Evolutionary conservation across 2,888 invertebrate species (phyloP).

Genomic region (Ceraclea dissimilis): DNA sequence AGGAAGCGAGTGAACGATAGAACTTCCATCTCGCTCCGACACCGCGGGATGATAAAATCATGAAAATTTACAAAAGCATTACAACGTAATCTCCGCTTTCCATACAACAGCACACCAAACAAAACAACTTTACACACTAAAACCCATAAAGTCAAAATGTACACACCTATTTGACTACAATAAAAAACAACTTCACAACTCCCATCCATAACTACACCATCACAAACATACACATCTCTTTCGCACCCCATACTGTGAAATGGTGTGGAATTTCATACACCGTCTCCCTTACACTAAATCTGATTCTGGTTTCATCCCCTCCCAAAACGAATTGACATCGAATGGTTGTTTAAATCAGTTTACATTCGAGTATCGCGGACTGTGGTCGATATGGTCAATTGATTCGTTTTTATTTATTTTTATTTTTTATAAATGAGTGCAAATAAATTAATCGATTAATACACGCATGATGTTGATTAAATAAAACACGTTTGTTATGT

Average conservation of each 20-base stretch:
- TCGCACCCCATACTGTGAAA: neutral
- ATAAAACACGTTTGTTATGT: too few species aligned
- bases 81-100: neutral
- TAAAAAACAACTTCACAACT: neutral
- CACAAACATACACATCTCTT: neutral
- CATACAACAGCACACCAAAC: neutral
- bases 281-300: neutral
- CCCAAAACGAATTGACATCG: neutral
- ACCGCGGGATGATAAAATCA: neutral
- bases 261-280: neutral
- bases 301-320: neutral
- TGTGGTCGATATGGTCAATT: neutral
- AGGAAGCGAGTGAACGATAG: too few species aligned
- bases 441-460: too few species aligned
- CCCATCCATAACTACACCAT: neutral
- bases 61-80: neutral
- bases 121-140: neutral
- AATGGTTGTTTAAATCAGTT: neutral
- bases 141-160: conserved; percentile 7
- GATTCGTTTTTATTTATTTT: neutral
- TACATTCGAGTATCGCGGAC: neutral
- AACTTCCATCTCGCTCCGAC: conserved; percentile 2
- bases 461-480: too few species aligned
- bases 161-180: conserved; percentile 14
- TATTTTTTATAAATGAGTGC: neutral